These are phyloP conservation scores for Phenacoccus solenopsis DNA, from an alignment of 1,140 invertebrate species.

Conservation along the genomic window DNA sequence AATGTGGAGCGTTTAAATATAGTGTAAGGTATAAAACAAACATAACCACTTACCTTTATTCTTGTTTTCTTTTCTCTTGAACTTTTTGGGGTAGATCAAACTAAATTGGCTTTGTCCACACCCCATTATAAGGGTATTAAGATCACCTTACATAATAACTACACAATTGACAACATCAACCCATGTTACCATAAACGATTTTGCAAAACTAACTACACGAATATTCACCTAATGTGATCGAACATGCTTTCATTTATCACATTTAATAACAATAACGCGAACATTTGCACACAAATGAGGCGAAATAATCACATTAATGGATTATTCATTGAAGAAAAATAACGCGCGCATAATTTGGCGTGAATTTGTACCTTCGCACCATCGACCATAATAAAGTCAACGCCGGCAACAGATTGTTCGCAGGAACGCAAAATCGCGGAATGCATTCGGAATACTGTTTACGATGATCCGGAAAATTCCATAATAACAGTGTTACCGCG, in stretches of 20 bases:
- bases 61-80: conserved; percentile 38
- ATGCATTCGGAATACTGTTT: too few species aligned
- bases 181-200: background rate
- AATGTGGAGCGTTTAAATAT: too few species aligned
- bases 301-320: too few species aligned
- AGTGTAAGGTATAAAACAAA: too few species aligned
- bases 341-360: too few species aligned
- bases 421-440: too few species aligned
- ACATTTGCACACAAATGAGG: background rate
- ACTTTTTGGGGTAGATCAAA: conserved; percentile 42
- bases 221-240: too few species aligned
- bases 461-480: too few species aligned
- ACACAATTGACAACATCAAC: background rate
- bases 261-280: background rate
- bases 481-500: too few species aligned
- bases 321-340: too few species aligned
- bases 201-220: background rate
- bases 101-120: conserved; percentile 45
- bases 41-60: conserved; percentile 37
- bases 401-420: background rate
- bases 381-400: background rate
- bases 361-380: too few species aligned
- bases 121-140: conserved; percentile 35
- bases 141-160: background rate
- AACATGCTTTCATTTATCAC: too few species aligned